phyloP scores from a whole-genome alignment of 2,888 invertebrate species.

The Cryptocheilus praepositus region DNA sequence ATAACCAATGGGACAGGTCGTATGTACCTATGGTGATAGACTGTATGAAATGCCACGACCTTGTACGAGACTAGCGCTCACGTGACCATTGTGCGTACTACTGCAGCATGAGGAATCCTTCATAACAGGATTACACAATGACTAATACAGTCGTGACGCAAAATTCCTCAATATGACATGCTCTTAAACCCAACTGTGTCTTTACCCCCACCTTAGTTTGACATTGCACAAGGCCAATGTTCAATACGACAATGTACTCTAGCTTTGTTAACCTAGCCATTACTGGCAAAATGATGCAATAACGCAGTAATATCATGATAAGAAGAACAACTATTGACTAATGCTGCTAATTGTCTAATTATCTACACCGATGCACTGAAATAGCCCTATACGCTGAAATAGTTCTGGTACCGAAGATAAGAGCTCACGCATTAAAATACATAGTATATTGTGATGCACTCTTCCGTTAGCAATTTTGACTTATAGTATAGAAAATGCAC shows the following conservation, averaged over 20 bases:
- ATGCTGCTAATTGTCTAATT: no score
- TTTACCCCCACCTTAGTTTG: no score
- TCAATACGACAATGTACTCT: not conserved
- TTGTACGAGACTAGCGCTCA: conserved; percentile 16
- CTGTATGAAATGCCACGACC: conserved; percentile 1
- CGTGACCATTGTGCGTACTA: conserved; percentile 8
- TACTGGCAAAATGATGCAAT: not conserved
- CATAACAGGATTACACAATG: not conserved
- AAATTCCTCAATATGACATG: not conserved
- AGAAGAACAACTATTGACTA: no score
- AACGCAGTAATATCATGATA: no score
- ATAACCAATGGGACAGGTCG: conserved; percentile 19
- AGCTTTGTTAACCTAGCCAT: not conserved
- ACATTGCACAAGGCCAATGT: not conserved
- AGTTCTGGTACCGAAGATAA: no score
- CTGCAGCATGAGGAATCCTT: conserved; percentile 4
- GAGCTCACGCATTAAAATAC: no score
- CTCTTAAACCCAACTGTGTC: no score
- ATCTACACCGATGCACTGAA: no score
- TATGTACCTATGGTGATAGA: conserved; percentile 6
- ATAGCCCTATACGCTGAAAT: no score
- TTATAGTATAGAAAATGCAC: no score
- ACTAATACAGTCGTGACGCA: not conserved
- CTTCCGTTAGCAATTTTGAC: no score
- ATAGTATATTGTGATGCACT: no score